Evolutionary conservation across 2,797 vertebrate species (phyloP).

Genomic region (Sphenodon punctatus): DNA sequence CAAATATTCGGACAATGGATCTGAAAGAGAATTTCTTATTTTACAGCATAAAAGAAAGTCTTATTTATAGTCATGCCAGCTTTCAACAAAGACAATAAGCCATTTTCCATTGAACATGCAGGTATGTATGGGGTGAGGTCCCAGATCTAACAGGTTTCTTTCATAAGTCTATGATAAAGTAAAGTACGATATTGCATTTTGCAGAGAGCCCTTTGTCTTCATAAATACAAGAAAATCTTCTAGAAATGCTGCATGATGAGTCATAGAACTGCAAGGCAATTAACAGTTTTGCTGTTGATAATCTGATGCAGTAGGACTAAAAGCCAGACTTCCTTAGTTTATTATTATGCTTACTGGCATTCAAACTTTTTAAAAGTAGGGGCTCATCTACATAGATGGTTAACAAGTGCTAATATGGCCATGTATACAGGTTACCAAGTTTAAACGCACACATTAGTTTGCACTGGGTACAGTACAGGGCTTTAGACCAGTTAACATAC

Average conservation of each 20-base stretch:
- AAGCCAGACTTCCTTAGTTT: conserved; percentile 44
- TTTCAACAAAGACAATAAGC: neutral
- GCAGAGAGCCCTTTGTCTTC: conserved; percentile 17
- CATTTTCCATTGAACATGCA: neutral
- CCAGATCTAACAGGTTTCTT: neutral
- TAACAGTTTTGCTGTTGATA: conserved; percentile 60
- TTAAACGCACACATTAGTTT: neutral
- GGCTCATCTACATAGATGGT: neutral
- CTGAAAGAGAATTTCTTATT: fast-evolving
- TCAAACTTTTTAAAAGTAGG: neutral
- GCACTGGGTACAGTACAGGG: neutral
- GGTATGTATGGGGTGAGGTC: neutral
- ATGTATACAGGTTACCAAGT: neutral
- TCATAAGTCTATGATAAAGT: neutral
- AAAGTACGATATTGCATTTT: neutral
- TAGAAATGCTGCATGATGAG: conserved; percentile 72
- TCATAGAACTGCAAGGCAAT: conserved; percentile 64
- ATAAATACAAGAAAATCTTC: conserved; percentile 52
- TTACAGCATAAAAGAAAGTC: neutral
- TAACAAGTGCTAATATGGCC: neutral
- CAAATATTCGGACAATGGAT: too few relatives aligned
- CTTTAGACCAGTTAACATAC: too few relatives aligned
- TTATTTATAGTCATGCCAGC: neutral
- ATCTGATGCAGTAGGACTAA: conserved; percentile 18
- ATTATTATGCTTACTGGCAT: neutral